Percentiles rank a stretch among this genome's conserved stretches.
Conservation (phyloP, 92 coral and sea anemone species). For the Siderastrea radians region DNA sequence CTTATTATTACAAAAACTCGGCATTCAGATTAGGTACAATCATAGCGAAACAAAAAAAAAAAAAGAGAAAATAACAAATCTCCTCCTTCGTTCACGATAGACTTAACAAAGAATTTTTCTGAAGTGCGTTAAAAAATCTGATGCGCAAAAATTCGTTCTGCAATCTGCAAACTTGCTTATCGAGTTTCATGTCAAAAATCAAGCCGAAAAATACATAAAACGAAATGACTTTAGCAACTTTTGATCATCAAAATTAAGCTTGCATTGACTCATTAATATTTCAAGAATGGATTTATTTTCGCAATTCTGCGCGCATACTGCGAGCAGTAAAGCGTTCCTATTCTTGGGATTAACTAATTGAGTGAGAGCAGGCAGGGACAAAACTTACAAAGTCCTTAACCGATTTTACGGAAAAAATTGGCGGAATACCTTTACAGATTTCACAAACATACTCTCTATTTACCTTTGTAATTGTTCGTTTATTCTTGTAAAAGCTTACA, state of each 20-base stretch:
- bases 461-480: conserved; percentile 7
- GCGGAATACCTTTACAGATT: not conserved
- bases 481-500: conserved; percentile 6
- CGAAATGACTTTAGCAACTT: conserved; percentile 35
- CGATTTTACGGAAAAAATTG: not conserved
- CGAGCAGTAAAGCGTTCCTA: conserved; percentile 21
- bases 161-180: not conserved
- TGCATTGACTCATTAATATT: conserved; percentile 43
- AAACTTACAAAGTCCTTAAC: not conserved
- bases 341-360: conserved; percentile 24
- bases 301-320: not conserved
- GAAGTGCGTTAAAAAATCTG: not conserved
- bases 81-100: not conserved
- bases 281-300: conserved; percentile 20
- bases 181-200: not conserved
- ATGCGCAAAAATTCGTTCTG: not conserved
- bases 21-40: conserved; percentile 75
- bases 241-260: conserved; percentile 16
- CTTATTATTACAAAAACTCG: conserved; percentile 66
- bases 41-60: conserved; percentile 41
- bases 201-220: not conserved
- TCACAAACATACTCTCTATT: not conserved
- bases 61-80: not conserved
- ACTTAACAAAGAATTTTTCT: not conserved
- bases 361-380: not conserved